Evolutionary conservation across 2,888 invertebrate genomes (phyloP), one percentile per base, ranked within the genome.

Genomic region (Myopa tessellatipennis): DNA sequence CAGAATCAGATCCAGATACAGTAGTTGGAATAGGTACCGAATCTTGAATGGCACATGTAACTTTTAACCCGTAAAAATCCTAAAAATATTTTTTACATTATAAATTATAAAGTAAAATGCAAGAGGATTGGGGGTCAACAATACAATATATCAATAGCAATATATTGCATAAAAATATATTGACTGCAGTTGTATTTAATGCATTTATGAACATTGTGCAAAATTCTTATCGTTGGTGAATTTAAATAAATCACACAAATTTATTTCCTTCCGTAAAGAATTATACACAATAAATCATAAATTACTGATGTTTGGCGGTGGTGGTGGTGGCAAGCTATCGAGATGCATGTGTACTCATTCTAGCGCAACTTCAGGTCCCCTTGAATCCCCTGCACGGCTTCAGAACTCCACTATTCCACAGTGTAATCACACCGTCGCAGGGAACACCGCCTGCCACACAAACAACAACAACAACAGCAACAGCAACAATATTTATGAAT

Each of bases 241-340:
- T 74, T 74, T 63, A 50, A 72, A 72, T 72, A 72, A 72, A 72
- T 72, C 72, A 72, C 45, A 61, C 58, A 50, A 74, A 74, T 74
- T 63, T 74, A 63, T 74, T 74, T 74, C 63, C 26, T 58, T 60
- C 38, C 74, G n/a, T 50, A 74, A 74, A 74, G 50, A 74, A 74
- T 74, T 65, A 65, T 74, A 18, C 74, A 34, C 65, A 45, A 63
- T 74, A 74, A 74, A 63, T 74, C 63, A 74, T 74, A 12, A 36
- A 45, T 34, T 74, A 50, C 55, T n/a, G 55, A 4, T 55, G 16
- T 63, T 63, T 52, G 26, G 3, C 7, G 38, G 45, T 1, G 45
- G 45, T 10, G 45, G 6, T 45, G 45, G 45, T 34, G 6, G 40
- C 36, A 4, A 6, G 65, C n/a, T 63, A 74, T 63, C 63, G 50